These are phyloP conservation scores for Ctenomys sociabilis DNA, from an alignment of 2,113 vertebrate genomes.

Conservation along the genomic window DNA sequence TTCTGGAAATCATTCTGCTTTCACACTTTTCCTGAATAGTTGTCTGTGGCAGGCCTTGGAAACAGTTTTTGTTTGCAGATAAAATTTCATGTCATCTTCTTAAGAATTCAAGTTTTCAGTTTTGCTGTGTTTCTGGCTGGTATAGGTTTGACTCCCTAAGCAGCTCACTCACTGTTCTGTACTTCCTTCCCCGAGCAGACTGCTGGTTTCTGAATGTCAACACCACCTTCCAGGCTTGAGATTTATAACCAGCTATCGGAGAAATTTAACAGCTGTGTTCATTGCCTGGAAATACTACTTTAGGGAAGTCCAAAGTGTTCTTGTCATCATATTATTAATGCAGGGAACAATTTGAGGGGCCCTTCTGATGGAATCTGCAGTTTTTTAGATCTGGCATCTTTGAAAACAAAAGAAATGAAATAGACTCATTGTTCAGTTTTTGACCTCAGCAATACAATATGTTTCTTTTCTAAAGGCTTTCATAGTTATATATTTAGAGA, in stretches of 20 bases:
- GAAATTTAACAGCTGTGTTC: slow-evolving; percentile 5
- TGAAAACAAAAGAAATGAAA: slow-evolving; percentile 59
- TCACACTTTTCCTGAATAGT: neutral
- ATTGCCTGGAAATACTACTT: slow-evolving; percentile 50
- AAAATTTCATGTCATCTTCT: neutral
- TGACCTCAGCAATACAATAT: neutral
- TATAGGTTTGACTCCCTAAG: neutral
- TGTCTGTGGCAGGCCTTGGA: neutral
- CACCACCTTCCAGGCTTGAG: slow-evolving; percentile 42
- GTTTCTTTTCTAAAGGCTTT: slow-evolving; percentile 46
- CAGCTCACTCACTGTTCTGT: neutral
- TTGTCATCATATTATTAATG: slow-evolving; percentile 11
- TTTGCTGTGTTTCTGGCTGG: neutral
- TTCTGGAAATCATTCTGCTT: neutral
- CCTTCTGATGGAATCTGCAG: neutral
- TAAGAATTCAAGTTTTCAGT: slow-evolving; percentile 5
- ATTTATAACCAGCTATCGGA: slow-evolving; percentile 55
- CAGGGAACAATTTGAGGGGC: neutral
- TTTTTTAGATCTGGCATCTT: slow-evolving; percentile 24
- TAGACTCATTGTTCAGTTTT: slow-evolving; percentile 30
- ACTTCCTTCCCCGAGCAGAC: neutral
- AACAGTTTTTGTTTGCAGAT: neutral
- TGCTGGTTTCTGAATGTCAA: slow-evolving; percentile 54
- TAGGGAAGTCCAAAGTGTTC: neutral
- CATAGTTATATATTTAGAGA: slow-evolving; percentile 13